phyloP scores from a whole-genome alignment of 2,113 vertebrate genomes.

The Panthera tigris region DNA sequence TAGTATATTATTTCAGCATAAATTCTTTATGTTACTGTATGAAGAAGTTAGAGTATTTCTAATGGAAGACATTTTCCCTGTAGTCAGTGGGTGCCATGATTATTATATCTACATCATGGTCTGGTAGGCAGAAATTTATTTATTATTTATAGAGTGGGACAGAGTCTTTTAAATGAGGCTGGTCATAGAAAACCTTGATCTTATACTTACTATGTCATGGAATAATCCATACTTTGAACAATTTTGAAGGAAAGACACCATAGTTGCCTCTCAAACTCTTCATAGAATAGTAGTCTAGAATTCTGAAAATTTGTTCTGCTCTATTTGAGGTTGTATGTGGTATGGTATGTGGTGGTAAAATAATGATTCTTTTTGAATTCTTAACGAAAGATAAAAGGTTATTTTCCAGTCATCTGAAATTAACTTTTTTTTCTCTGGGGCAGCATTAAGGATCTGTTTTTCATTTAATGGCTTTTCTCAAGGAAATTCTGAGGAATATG shows the following conservation, averaged over 20 bases:
- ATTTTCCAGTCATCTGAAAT: background rate
- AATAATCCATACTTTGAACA: background rate
- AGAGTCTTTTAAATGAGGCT: background rate
- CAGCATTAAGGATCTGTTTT: background rate
- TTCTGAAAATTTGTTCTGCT: background rate
- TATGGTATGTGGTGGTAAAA: background rate
- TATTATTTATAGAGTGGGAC: background rate
- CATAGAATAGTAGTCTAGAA: background rate
- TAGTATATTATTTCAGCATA: background rate
- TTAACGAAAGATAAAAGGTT: background rate
- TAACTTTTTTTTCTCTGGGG: background rate
- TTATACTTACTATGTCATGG: background rate
- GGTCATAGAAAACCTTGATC: background rate
- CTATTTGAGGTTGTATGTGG: background rate
- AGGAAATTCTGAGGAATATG: background rate
- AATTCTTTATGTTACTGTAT: background rate
- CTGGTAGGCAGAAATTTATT: background rate
- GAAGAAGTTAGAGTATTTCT: background rate
- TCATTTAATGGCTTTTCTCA: background rate
- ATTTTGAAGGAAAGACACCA: background rate
- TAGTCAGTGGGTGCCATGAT: background rate
- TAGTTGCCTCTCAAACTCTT: background rate
- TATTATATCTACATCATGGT: background rate
- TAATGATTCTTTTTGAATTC: background rate
- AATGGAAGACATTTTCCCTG: background rate